Evolutionary conservation across 1,140 invertebrate species (phyloP), one percentile per base, ranked within the genome.

Genomic region (Hylaeus volcanicus): DNA sequence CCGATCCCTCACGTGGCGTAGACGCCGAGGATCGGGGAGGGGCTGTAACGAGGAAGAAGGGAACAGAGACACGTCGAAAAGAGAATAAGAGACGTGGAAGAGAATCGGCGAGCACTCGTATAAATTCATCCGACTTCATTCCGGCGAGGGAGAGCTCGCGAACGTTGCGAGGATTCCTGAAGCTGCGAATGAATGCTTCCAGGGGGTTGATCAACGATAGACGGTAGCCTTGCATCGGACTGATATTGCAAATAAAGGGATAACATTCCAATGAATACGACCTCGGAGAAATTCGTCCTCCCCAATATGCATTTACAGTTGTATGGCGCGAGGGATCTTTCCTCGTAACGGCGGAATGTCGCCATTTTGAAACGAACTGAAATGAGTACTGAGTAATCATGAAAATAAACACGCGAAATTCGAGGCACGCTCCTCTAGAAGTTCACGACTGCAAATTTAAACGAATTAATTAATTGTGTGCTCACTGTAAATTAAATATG

Each of bases 41-140:
- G n/a, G 45, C 39, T 6, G 15, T 26, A 70, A 64, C n/a, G 12
- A 65, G 45, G 14, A 2, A 6, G 2, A 12, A 58, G 5, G 61
- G n/a, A 48, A 5, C 2, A 3, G 43, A 70, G 37, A 45, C 11
- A 53, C 70, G 56, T 45, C 55, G 81, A 61, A 53, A 61, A 58
- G 63, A 39, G 39, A 81, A 71, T 61, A 72, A 56, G 65, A 53
- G 75, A 53, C 61, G 53, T 60, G 58, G 48, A 69, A 53, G 63
- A 60, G 43, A 69, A 72, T 75, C 66, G 70, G 43, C 70, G 56
- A 82, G 51, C 74, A 79, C 60, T 86, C 83, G 80, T 86, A 86
- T 85, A 86, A 86, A 86, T 86, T 85, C 79, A 86, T 78, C 74
- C 55, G 65, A 85, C 72, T 86, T 78, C 41, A 63, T 64, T 26